Evolutionary conservation across 2,888 invertebrate genomes (phyloP).

Genomic region (Uloborus plumipes): DNA sequence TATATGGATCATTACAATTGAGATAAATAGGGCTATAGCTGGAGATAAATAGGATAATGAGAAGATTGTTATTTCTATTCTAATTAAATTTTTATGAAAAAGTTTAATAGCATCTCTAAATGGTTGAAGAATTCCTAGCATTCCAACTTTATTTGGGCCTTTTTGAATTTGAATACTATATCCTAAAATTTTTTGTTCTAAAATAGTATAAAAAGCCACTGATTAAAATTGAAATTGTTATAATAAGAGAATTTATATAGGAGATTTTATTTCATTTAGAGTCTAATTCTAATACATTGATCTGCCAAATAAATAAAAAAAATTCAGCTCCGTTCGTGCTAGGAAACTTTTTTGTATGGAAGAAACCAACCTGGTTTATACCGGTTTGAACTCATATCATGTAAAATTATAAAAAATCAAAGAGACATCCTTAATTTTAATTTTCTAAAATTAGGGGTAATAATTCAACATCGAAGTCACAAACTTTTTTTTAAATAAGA

Average conservation of each 20-base stretch:
- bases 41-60: conserved; percentile 77
- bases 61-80: conserved; percentile 77
- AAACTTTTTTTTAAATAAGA: conserved; percentile 81
- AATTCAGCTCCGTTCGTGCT: conserved; percentile 82
- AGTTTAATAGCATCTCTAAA: conserved; percentile 82
- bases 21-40: conserved; percentile 76
- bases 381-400: conserved; percentile 92
- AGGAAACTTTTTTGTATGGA: conserved; percentile 74
- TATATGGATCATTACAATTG: conserved; percentile 76
- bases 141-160: conserved; percentile 80
- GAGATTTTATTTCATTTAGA: conserved; percentile 67
- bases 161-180: conserved; percentile 83
- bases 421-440: conserved; percentile 76
- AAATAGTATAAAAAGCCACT: conserved; percentile 81
- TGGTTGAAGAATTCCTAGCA: conserved; percentile 78
- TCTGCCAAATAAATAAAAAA: conserved; percentile 77
- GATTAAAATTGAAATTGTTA: conserved; percentile 77
- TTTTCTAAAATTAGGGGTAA: conserved; percentile 79
- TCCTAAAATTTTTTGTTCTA: conserved; percentile 80
- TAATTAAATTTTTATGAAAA: conserved; percentile 78
- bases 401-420: conserved; percentile 86
- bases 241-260: conserved; percentile 69
- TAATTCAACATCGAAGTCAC: conserved; percentile 93
- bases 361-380: conserved; percentile 88
- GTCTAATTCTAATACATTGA: conserved; percentile 77